Base-by-base conservation (phyloP, 2,113 vertebrate genomes). In the Ochotona princeps region DNA sequence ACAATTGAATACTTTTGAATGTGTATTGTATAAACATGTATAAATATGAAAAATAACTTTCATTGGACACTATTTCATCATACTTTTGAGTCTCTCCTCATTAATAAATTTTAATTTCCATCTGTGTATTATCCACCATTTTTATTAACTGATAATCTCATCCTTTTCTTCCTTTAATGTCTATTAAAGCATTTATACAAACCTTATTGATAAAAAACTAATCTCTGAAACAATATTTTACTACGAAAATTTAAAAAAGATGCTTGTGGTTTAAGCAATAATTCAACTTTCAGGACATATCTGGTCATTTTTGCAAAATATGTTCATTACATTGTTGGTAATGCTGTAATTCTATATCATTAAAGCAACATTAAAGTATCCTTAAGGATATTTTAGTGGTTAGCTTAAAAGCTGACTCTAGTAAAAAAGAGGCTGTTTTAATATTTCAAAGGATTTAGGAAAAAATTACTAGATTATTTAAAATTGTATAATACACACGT, bases 321-420 rank as follows among this genome's bases (percentile, higher is more conserved):
- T 76, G 14, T 72, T 93, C 47, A 90, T 79, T 93, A 90, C 90
- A 82, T 57, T 84, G 44, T 49, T 91, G 26, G n/a, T 83, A 38
- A 57, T 92, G 8, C 32, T 69, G 63, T 79, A 63, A 73, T 94
- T 93, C 70, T 28, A 83, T 4, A 66, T 44, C 61, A 90, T 72
- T 92, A 83, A 89, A 84, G 79, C 49, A 67, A 60, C 25, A 89
- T 84, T 92, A 93, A 96, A 61, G 26, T 38, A 95, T 61, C 1
- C 11, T 57, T 78, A 89, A 76, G 23, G n/a, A 57, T 81, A 70
- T 65, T 90, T 86, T 69, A 18, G n/a, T 92, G 8, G 15, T 21
- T 17, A 93, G 23, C 30, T 83, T 83, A 88, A 80, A 89, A 89
- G 47, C 61, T 28, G 9, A 92, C 44, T 85, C 26, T 13, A 93